Conservation (phyloP, 2,797 vertebrate species). For the Lacerta bilineata region DNA sequence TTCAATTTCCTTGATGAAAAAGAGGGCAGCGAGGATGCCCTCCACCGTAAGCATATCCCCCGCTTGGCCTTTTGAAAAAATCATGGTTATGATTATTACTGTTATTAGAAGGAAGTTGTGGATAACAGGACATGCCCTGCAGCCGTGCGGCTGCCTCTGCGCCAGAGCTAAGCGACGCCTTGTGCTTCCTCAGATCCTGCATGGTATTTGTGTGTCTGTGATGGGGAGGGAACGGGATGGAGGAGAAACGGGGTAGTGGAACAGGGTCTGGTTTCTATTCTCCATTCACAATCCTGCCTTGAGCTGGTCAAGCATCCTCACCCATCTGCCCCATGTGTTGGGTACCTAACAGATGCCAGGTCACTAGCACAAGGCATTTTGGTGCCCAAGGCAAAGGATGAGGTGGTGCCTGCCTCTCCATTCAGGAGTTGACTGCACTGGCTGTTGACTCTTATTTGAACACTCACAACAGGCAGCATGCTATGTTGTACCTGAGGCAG, state of each 20-base stretch:
- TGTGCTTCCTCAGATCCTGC: constrained; percentile 35
- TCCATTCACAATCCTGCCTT: too few species aligned
- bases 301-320: too few species aligned
- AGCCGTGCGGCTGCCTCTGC: constrained; percentile 19
- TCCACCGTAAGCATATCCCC: not conserved
- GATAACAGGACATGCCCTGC: constrained; percentile 68
- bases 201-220: constrained; percentile 22
- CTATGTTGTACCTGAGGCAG: too few species aligned
- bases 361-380: too few species aligned
- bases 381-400: too few species aligned
- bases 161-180: constrained; percentile 25
- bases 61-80: constrained; percentile 32
- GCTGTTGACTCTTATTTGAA: too few species aligned
- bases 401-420: too few species aligned
- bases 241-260: not conserved
- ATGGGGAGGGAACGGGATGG: not conserved
- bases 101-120: constrained; percentile 61
- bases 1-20: constrained; percentile 55
- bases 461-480: too few species aligned
- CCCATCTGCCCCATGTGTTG: too few species aligned
- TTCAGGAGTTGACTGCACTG: too few species aligned
- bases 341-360: too few species aligned
- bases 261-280: not conserved
- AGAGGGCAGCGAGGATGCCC: constrained; percentile 11
- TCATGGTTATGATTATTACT: constrained; percentile 27